Base-by-base conservation (phyloP, 2,888 invertebrate species). In the Loripinus fragilis region DNA sequence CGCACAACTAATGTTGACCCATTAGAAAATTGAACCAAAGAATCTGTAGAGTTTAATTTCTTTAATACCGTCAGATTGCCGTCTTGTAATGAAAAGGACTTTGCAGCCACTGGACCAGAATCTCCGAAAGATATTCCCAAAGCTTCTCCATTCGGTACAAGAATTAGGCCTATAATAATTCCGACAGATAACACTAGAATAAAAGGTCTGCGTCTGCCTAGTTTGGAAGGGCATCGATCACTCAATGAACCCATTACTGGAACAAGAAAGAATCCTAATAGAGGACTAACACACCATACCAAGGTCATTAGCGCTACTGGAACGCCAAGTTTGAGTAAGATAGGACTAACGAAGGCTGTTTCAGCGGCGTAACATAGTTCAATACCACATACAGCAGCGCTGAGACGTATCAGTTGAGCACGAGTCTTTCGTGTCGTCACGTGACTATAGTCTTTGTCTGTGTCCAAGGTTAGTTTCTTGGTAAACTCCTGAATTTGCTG, bases 291-390 rank as follows among this genome's bases (percentile, higher is more conserved):
- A 2, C 98, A 98, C 98, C 98, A 99, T 35, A 98, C 97, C 74
- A 98, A 94, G 0, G 98, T 98, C 98, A 98, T 98, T 91, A 97
- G 97, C 85, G 97, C 96, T 93, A 98, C 98, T 76, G 97, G 96
- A 0, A 98, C 97, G 7, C 98, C 94, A 85, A 98, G 97, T 94
- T 98, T 97, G 3, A 98, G 95, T 20, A 99, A 94, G 0, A 98
- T 98, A 0, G 99, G 98, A 0, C 98, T 98, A 0, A 98, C 98
- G 94, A 98, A 98, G 0, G 98, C 98, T 0, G 98, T 99, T 94
- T 99, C 98, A 0, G 98, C 98, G 0, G 99, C 98, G 92, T 99
- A 99, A 0, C 98, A 98, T 94, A 99, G 98, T 93, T 99, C 98
- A 76, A 99, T 98, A 0, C 99, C 98, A 97, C 98, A 98, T 0